These are phyloP conservation scores for Thunnus albacares DNA, from an alignment of 2,797 vertebrate species.

Conservation along the genomic window DNA sequence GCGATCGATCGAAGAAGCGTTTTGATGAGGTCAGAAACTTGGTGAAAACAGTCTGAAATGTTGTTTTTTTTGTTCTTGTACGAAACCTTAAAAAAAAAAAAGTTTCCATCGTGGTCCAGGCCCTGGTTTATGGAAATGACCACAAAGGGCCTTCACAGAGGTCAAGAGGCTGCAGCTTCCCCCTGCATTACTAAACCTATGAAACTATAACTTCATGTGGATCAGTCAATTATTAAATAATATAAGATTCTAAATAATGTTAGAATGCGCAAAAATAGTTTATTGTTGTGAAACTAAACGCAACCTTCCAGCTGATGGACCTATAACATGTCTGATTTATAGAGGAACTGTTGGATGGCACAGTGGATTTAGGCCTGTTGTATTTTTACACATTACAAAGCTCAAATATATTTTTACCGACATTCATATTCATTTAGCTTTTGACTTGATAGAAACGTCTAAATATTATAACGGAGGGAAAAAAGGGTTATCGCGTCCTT, in stretches of 20 bases:
- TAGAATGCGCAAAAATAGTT: too few species aligned
- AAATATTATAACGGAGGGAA: neutral
- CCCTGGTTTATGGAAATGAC: slow-evolving; percentile 7
- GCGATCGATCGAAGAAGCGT: neutral
- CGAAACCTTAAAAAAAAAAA: slow-evolving; percentile 8
- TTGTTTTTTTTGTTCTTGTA: slow-evolving; percentile 20
- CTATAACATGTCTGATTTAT: neutral
- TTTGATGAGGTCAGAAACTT: neutral
- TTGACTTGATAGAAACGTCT: neutral
- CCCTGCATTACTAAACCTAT: neutral
- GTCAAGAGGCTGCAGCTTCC: slow-evolving; percentile 3
- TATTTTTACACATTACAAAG: neutral
- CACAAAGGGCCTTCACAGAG: slow-evolving; percentile 21
- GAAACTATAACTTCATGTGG: neutral
- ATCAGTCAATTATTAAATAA: neutral
- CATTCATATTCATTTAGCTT: neutral
- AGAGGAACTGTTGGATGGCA: too few species aligned
- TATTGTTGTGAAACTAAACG: neutral
- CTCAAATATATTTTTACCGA: too few species aligned
- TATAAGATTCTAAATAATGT: too few species aligned
- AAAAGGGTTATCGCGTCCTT: neutral
- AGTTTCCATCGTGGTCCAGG: slow-evolving; percentile 31
- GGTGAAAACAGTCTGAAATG: too few species aligned
- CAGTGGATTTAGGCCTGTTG: neutral
- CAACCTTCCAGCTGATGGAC: too few species aligned